Base-by-base conservation (phyloP, 2,113 vertebrate genomes). In the Athene noctua region DNA sequence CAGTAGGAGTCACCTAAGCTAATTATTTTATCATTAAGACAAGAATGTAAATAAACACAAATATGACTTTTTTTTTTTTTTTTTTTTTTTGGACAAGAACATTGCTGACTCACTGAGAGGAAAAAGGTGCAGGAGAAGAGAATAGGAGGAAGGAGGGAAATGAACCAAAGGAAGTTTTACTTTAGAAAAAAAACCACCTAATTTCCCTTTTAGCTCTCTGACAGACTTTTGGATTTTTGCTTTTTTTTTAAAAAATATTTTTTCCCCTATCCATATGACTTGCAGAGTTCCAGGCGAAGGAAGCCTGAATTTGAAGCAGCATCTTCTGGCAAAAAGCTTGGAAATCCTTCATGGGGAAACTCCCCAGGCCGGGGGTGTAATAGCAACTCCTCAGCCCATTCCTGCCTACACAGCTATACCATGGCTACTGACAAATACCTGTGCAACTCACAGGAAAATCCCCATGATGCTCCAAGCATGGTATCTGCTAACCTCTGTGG, bases 131-230 rank as follows among this genome's bases (percentile, higher is more conserved):
- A 86, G 36, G 25, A 82, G 73, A 62, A 85, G 51, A 92, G 66
- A 92, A 87, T 55, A 73, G 74, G 51, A 96, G 59, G 74, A 95
- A 93, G 72, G n/a, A 87, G 44, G 57, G 65, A 80, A 91, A 83
- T 63, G 70, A 88, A 95, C 40, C 78, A 88, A 84, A 91, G 77
- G 42, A 94, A 63, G 66, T 47, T 82, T 85, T 38, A 72, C n/a
- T 75, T 87, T 2, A 62, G 44, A 15, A 62, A 86, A 67, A 61
- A 34, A 15, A 18, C 38, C 38, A 38, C 38, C 17, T 30, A 6
- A 40, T 91, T 92, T 85, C 58, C 73, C 54, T 67, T 89, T 84
- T 61, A 83, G 19, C 7, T 51, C 55, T 86, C 22, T 73, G 52
- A 67, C 21, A 90, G 58, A 40, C 46, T 46, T 62, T 15, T 4